Evolutionary conservation across 2,888 invertebrate species (phyloP).

Genomic region (Tetragonisca angustula): DNA sequence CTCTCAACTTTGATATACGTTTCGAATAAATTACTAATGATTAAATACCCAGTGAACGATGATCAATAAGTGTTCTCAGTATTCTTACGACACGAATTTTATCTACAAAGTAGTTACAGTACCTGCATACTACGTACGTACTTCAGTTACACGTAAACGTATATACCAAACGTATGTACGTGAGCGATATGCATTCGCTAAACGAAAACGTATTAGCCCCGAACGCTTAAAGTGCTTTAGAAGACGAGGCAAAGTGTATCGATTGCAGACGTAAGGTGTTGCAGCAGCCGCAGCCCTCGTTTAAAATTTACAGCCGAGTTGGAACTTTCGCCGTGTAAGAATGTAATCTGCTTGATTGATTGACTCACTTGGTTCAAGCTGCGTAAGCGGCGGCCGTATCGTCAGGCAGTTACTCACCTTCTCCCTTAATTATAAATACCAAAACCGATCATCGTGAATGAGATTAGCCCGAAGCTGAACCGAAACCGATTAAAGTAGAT

Average conservation of each 20-base stretch:
- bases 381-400: constrained; percentile 51
- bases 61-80: neutral
- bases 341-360: constrained; percentile 70
- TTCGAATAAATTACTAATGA: too few species aligned
- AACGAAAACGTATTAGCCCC: neutral
- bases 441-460: constrained; percentile 57
- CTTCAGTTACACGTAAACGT: too few species aligned
- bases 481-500: constrained; percentile 50
- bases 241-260: constrained; percentile 40
- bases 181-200: neutral
- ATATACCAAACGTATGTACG: too few species aligned
- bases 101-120: neutral
- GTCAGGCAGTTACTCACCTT: constrained; percentile 43
- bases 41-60: too few species aligned
- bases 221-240: neutral
- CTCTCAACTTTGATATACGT: too few species aligned
- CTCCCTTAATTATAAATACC: constrained; percentile 63
- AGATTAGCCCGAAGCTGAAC: constrained; percentile 28
- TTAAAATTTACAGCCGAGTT: constrained; percentile 65
- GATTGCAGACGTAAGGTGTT: constrained; percentile 52
- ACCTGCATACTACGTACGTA: too few species aligned
- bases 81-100: neutral
- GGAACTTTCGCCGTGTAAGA: constrained; percentile 62
- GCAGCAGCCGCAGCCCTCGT: constrained; percentile 38
- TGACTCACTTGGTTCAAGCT: constrained; percentile 56